Evolutionary conservation across 1,140 invertebrate genomes (phyloP).

Genomic region (Aphidius gifuensis): DNA sequence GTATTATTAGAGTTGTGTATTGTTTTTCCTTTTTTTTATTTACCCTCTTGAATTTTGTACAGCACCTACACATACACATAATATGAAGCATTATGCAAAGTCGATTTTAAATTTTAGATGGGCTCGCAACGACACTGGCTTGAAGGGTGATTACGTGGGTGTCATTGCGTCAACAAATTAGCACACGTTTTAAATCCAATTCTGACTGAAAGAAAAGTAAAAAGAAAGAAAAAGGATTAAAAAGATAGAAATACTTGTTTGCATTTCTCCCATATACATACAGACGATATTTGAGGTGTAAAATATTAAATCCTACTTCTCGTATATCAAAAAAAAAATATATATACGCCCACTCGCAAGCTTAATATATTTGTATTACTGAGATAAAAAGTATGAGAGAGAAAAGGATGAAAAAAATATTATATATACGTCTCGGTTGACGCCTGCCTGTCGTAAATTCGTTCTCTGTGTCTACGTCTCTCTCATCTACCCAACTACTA

Average conservation of each 20-base stretch:
- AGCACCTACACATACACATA: not conserved
- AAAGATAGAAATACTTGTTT: conserved; percentile 36
- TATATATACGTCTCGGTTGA: conserved; percentile 16
- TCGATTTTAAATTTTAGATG: conserved; percentile 56
- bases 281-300: conserved; percentile 51
- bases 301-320: conserved; percentile 52
- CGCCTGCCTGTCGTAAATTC: conserved; percentile 23
- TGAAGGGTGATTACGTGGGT: conserved; percentile 28
- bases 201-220: conserved; percentile 35
- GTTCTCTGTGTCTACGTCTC: conserved; percentile 9
- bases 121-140: conserved; percentile 13
- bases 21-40: too few relatives aligned
- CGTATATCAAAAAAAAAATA: conserved; percentile 29
- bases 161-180: conserved; percentile 44
- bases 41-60: conserved; percentile 10
- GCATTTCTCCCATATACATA: conserved; percentile 47
- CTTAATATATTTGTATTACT: too few relatives aligned
- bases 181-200: conserved; percentile 53
- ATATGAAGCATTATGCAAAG: conserved; percentile 49
- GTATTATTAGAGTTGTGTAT: too few relatives aligned
- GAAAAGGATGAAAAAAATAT: conserved; percentile 12
- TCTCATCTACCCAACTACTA: not conserved
- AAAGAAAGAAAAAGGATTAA: too few relatives aligned
- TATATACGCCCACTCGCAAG: not conserved
- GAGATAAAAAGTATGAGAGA: not conserved